Base-by-base conservation (phyloP, 2,797 vertebrate species). In the Oreochromis grahami region DNA sequence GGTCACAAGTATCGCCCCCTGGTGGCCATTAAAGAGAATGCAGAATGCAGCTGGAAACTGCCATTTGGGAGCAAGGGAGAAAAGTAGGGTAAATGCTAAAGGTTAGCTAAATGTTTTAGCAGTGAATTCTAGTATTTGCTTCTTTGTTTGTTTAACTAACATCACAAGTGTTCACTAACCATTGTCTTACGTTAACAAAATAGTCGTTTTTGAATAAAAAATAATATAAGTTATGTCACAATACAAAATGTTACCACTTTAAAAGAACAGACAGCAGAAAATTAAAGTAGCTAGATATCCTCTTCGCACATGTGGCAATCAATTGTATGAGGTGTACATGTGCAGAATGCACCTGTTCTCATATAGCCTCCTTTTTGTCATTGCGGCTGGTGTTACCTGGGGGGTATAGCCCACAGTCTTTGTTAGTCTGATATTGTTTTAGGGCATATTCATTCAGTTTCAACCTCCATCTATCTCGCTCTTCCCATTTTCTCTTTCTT, bases 371-470 rank as follows among this genome's bases (percentile, higher is more conserved):
- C 19, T 63, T 92, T 72, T 48, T 72, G 68, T 72, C 15, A 48
- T 7, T 48, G 43, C 3, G 4, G 24, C 17, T 74, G 68, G 68
- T 72, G 43, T 50, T 48, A 74, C 15, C 10, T 3, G n/a, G 81
- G 83, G 88, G 82, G 86, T 48, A 72, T 43, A 32, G 56, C 77
- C 58, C 77, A 89, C 53, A 89, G 88, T 90, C 87, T 90, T 88
- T 94, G 80, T 88, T 53, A 78, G 53, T 74, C 58, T 81, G 50
- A 94, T 94, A 93, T 94, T 94, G 90, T 96, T 96, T 94, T 92
- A 92, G 85, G 89, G 72, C 76, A 17, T 93, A 91, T 95, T 94
- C 93, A 93, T 95, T 93, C 91, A 93, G 91, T 91, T 93, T 93
- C 88, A 94, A 82, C 79, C 94, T 95, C 93, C 53, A 63, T 63